Conservation (phyloP, 2,888 invertebrate genomes). For the Cephus sareptanus region DNA sequence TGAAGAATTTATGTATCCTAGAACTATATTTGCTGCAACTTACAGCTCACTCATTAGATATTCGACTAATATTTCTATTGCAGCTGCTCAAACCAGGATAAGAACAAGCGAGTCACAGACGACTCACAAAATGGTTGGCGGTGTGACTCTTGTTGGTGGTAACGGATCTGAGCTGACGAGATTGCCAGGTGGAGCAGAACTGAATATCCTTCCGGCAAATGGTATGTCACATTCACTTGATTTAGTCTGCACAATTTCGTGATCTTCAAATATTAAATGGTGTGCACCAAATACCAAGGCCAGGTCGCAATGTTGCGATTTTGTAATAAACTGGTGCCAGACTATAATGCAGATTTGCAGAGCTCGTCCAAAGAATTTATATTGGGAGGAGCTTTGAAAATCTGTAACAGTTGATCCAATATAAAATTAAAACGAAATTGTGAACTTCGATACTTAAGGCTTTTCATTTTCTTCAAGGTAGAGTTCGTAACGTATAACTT, state of each 20-base stretch:
- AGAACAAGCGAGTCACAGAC: slow-evolving; percentile 58
- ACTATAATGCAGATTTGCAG: slow-evolving; percentile 42
- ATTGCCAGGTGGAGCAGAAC: slow-evolving; percentile 64
- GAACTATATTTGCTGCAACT: neutral
- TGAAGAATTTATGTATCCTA: neutral
- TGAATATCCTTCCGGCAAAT: slow-evolving; percentile 64
- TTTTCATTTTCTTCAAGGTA: neutral
- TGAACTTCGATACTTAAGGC: neutral
- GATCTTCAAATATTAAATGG: neutral
- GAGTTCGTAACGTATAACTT: neutral
- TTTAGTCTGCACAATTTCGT: neutral
- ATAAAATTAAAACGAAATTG: neutral
- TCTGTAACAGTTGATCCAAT: slow-evolving; percentile 30
- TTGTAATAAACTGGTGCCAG: slow-evolving; percentile 44
- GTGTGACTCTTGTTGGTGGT: slow-evolving; percentile 61
- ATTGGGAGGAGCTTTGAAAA: slow-evolving; percentile 38
- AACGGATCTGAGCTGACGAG: slow-evolving; percentile 61
- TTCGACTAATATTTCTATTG: slow-evolving; percentile 10
- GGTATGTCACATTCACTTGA: slow-evolving; percentile 58
- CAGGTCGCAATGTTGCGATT: slow-evolving; percentile 39
- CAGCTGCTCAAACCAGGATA: slow-evolving; percentile 60
- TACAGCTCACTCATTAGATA: neutral
- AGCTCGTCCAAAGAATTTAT: slow-evolving; percentile 28
- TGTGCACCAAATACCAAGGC: slow-evolving; percentile 39
- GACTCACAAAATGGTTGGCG: slow-evolving; percentile 64